phyloP scores from a whole-genome alignment of 2,797 vertebrate species.

The Tarsius wallacei region DNA sequence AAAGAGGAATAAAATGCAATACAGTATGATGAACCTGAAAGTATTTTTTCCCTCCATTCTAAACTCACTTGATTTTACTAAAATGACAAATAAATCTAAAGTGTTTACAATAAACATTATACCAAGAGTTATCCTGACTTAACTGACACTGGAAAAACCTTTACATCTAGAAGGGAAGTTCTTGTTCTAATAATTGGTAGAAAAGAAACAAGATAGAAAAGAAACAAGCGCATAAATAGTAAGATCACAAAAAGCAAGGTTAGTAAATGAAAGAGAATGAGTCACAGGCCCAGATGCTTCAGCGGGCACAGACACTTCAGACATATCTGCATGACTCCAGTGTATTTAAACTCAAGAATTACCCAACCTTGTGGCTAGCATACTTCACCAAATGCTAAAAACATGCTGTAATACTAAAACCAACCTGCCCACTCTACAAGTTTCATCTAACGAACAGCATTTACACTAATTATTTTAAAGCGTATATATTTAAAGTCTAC shows the following conservation, averaged over 20 bases:
- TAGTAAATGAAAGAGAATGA: not conserved
- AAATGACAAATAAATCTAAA: slow-evolving; percentile 35
- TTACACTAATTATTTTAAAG: slow-evolving; percentile 34
- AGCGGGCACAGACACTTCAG: not conserved
- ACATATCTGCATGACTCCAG: not conserved
- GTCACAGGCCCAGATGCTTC: not conserved
- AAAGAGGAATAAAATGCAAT: slow-evolving; percentile 37
- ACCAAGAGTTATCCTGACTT: slow-evolving; percentile 25
- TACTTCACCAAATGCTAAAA: slow-evolving; percentile 61
- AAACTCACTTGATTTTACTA: slow-evolving; percentile 47
- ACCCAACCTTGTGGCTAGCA: slow-evolving; percentile 13
- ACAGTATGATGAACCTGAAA: not conserved
- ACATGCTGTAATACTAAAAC: slow-evolving; percentile 43
- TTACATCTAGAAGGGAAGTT: slow-evolving; percentile 48
- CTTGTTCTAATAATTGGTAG: slow-evolving; percentile 1
- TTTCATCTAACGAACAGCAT: slow-evolving; percentile 49
- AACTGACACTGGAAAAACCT: slow-evolving; percentile 44
- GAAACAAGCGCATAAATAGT: slow-evolving; percentile 33
- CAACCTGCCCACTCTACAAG: not conserved
- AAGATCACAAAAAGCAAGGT: slow-evolving; percentile 58
- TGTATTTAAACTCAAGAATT: slow-evolving; percentile 40
- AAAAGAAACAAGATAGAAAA: slow-evolving; percentile 66
- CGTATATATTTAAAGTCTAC: not conserved
- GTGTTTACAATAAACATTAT: slow-evolving; percentile 62
- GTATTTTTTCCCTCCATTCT: slow-evolving; percentile 57